Percentiles rank a stretch among this genome's conserved stretches.
phyloP scores from a whole-genome alignment of 2,797 vertebrate species.

The Lacerta bilineata region DNA sequence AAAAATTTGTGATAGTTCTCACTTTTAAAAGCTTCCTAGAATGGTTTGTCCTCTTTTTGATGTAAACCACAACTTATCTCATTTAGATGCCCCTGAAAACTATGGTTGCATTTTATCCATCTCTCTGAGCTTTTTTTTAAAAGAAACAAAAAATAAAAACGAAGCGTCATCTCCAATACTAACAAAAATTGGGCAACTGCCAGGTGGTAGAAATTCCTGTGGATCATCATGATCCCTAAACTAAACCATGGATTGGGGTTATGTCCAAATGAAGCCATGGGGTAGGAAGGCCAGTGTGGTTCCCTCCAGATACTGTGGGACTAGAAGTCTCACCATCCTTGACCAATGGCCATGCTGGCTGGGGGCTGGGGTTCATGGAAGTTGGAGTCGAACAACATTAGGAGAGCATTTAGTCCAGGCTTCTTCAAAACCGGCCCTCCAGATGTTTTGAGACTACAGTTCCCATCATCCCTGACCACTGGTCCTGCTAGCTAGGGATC shows the following conservation, averaged over 20 bases:
- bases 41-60: not conserved
- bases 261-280: not conserved
- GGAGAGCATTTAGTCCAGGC: not conserved
- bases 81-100: not conserved
- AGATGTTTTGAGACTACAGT: no score
- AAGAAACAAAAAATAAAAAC: not conserved
- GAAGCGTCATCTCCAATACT: no score
- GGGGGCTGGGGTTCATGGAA: not conserved
- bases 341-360: not conserved
- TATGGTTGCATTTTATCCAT: not conserved
- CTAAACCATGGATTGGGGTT: fast-evolving
- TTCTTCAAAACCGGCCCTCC: no score
- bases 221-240: slow-evolving; percentile 16
- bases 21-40: slow-evolving; percentile 12
- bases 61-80: not conserved
- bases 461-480: no score
- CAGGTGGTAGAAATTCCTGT: not conserved
- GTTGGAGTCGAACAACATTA: not conserved
- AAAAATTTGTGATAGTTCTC: slow-evolving; percentile 12
- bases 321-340: not conserved
- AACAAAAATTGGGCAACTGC: not conserved
- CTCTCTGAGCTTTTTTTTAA: not conserved
- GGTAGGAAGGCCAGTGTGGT: not conserved
- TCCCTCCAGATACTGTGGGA: not conserved
- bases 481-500: no score